phyloP scores from a whole-genome alignment of 2,888 invertebrate species.

The Dolichopus griseipennis region DNA sequence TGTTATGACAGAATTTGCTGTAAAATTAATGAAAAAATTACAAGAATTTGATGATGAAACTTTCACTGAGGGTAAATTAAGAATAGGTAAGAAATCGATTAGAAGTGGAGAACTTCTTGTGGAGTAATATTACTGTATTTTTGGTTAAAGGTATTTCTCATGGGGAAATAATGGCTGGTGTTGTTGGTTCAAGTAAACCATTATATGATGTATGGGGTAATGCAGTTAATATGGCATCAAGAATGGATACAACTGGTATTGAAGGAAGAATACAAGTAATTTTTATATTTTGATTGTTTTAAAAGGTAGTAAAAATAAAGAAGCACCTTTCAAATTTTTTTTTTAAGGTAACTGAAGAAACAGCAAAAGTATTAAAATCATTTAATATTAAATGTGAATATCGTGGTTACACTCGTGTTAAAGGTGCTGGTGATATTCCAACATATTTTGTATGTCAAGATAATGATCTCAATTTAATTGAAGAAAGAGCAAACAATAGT shows the following conservation, averaged over 20 bases:
- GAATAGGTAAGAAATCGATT: constrained; percentile 29
- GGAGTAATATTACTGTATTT: no score
- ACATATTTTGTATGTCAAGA: constrained; percentile 66
- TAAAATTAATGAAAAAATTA: constrained; percentile 60
- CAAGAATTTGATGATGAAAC: constrained; percentile 47
- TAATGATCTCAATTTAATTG: constrained; percentile 48
- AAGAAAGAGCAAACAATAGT: constrained; percentile 10
- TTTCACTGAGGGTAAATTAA: constrained; percentile 31
- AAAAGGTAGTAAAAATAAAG: no score
- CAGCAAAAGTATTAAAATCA: constrained; percentile 57
- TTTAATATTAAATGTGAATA: constrained; percentile 60
- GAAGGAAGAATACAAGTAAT: constrained; percentile 70
- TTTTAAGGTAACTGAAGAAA: constrained; percentile 57
- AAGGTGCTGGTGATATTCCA: constrained; percentile 56
- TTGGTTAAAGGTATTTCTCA: constrained; percentile 65
- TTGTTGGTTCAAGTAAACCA: constrained; percentile 88
- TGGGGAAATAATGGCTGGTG: constrained; percentile 87
- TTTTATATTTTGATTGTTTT: no score
- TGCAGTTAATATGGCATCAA: constrained; percentile 90
- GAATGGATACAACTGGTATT: constrained; percentile 89
- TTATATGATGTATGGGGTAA: constrained; percentile 96
- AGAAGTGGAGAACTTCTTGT: neutral
- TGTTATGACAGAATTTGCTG: constrained; percentile 62
- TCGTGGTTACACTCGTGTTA: constrained; percentile 62
- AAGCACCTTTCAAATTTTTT: constrained; percentile 4